Evolutionary conservation across 2,888 invertebrate species (phyloP), one percentile per base, ranked within the genome.

Genomic region (Lochmaea capreae): DNA sequence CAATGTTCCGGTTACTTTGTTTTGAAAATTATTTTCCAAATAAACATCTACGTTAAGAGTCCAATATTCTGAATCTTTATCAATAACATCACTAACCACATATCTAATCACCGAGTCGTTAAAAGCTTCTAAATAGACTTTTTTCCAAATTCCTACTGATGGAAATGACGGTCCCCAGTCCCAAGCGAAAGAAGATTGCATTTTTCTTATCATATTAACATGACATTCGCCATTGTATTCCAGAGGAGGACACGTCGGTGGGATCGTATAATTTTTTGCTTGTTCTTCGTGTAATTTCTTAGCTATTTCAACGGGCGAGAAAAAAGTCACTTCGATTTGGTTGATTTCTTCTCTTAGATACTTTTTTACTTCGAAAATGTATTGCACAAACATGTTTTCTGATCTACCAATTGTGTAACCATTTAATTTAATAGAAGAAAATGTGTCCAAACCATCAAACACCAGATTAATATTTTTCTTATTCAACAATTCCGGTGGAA

Each of bases 151-250:
- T 70, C 98, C 99, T 78, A 94, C 91, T 0, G 97, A 96, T 0
- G 98, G 96, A 78, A 97, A 95, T 0, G 97, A 95, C 0, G 98
- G 96, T 33, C 98, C 98, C 97, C 97, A 98, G 84, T 97, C 98
- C 96, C 98, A 98, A 46, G 94, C 90, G 85, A 97, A 99, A 0
- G 97, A 96, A 11, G 97, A 94, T 87, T 97, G 97, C 95, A 95
- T 95, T 87, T 97, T 97, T 68, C 97, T 89, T 57, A 98, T 88
- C 86, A 96, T 94, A 88, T 99, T 98, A 3, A 92, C 93, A 83
- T 98, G 96, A 81, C 98, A 97, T 85, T 97, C 97, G 0, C 98
- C 98, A 72, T 95, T 89, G 82, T 96, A 96, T 1, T 88, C 88
- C 0, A 86, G 82, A 0, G 93, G 92, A 0, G 96, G 93, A 84